Percentiles rank a stretch among this genome's conserved stretches.
Evolutionary conservation across 2,113 vertebrate species (phyloP).

Genomic region (Lepus timidus): DNA sequence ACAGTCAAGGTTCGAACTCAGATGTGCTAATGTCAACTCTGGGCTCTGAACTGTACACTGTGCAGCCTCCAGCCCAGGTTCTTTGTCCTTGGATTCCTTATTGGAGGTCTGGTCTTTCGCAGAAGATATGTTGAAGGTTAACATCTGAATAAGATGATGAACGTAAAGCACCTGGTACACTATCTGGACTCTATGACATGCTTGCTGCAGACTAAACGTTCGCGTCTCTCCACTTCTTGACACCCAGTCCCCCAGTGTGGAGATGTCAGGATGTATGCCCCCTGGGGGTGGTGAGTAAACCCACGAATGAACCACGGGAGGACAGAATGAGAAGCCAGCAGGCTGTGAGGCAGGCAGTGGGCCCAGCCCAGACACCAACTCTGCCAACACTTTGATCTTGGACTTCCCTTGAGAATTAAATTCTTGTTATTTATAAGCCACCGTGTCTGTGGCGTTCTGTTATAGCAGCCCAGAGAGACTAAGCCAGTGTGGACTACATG

Average conservation of each 20-base stretch:
- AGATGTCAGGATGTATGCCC: not conserved
- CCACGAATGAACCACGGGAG: not conserved
- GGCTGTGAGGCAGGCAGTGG: not conserved
- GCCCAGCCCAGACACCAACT: not conserved
- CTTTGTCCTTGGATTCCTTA: not conserved
- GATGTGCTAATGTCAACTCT: not conserved
- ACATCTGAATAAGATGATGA: not conserved
- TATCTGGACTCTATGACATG: not conserved
- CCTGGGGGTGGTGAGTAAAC: not conserved
- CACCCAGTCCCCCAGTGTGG: too few species aligned
- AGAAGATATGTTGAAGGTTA: not conserved
- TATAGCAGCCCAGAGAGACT: not conserved
- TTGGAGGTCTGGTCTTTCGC: not conserved
- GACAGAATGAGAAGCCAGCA: not conserved
- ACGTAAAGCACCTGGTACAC: not conserved
- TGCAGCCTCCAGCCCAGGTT: not conserved
- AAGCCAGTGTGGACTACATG: not conserved
- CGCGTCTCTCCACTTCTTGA: not conserved
- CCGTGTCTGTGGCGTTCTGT: not conserved
- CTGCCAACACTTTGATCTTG: not conserved
- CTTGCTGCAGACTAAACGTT: not conserved
- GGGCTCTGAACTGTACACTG: not conserved
- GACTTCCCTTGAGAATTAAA: not conserved
- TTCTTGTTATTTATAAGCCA: not conserved
- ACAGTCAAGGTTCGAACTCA: constrained; percentile 9